A percentile compares a stretch with the other conserved stretches of the same genome.
Evolutionary conservation across 2,888 invertebrate species (phyloP).

Genomic region (Melieria crassipennis): DNA sequence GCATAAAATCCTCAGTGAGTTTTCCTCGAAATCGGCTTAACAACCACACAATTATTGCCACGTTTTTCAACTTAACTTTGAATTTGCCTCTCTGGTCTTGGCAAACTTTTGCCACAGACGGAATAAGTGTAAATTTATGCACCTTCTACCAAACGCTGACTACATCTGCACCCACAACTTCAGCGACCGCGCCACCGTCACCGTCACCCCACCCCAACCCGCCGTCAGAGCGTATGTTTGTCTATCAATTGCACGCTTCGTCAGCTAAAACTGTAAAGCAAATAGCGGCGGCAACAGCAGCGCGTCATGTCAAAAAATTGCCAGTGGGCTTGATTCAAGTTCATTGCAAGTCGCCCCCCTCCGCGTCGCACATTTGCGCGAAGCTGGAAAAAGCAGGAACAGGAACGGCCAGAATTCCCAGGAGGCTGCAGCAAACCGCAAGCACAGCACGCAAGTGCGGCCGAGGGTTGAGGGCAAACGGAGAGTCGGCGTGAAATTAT

Average conservation of each 20-base stretch:
- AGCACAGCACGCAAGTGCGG: constrained; percentile 12
- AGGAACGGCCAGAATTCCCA: constrained; percentile 19
- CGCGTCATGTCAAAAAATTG: constrained; percentile 32
- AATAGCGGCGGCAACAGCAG: constrained; percentile 2
- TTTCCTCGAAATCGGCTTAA: too few relatives aligned
- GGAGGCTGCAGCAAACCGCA: constrained; percentile 18
- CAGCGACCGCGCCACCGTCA: constrained; percentile 1
- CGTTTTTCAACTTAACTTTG: constrained; percentile 36
- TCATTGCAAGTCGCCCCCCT: constrained; percentile 38
- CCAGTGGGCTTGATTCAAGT: constrained; percentile 51
- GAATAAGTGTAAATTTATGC: constrained; percentile 53
- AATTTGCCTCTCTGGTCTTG: neutral
- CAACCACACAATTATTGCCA: constrained; percentile 20
- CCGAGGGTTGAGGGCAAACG: neutral
- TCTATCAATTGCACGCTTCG: constrained; percentile 56
- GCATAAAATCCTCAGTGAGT: too few relatives aligned
- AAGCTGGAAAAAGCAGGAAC: neutral
- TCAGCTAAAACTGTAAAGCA: constrained; percentile 56
- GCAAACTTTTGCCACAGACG: too few relatives aligned
- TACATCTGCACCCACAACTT: neutral
- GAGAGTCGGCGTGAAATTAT: constrained; percentile 10
- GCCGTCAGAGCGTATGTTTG: constrained; percentile 45
- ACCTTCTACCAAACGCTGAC: constrained; percentile 48
- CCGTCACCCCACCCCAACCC: neutral
- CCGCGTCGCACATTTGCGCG: neutral